Percentiles rank a stretch among this genome's conserved stretches.
Conservation (phyloP, 2,113 vertebrate genomes). For the Callipepla californica region DNA sequence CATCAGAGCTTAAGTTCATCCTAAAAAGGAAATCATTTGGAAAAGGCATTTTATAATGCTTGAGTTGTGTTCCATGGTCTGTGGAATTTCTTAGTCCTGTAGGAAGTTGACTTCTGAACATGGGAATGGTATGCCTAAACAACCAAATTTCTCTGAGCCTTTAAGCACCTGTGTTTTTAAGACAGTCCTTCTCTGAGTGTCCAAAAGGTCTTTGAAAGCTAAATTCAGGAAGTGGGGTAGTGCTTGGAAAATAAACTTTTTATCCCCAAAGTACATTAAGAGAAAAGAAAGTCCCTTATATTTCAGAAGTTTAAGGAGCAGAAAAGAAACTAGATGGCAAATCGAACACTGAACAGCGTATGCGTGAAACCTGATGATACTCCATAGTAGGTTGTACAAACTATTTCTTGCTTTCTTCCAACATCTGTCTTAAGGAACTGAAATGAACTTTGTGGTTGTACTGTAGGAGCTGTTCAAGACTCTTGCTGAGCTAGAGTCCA, state of each 20-base stretch:
- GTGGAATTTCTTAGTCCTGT: background rate
- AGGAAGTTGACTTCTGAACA: background rate
- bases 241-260: background rate
- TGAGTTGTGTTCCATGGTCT: background rate
- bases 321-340: background rate
- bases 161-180: background rate
- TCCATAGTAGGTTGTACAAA: fast-evolving
- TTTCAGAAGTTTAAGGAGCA: background rate
- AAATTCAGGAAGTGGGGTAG: background rate
- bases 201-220: background rate
- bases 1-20: background rate
- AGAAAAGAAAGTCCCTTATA: background rate
- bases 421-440: background rate
- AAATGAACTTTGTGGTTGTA: background rate
- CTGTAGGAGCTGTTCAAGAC: background rate
- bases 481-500: background rate
- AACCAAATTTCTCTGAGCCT: background rate
- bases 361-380: background rate
- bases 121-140: background rate
- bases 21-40: background rate
- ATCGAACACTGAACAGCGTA: background rate
- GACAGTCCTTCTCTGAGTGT: background rate
- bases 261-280: background rate
- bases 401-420: background rate
- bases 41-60: background rate